Evolutionary conservation across 2,888 invertebrate species (phyloP), one percentile per base, ranked within the genome.

Genomic region (Thereva unica): DNA sequence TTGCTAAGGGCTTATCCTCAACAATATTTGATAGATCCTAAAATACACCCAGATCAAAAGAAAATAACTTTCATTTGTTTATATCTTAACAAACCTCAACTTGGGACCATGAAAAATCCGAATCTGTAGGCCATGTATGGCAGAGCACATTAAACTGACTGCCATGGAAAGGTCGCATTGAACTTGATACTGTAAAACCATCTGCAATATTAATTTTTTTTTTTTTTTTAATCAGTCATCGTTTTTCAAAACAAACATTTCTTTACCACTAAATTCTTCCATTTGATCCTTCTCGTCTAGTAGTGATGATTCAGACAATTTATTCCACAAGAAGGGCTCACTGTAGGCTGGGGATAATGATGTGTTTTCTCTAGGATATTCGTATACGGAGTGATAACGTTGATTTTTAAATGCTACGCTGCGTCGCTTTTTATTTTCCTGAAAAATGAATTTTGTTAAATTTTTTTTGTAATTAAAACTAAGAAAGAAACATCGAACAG

Each of bases 301-400:
- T 40, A 41, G 35, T n/a, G 64, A 50, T 37, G 23, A 52, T 12
- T 49, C 63, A 34, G 50, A 64, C n/a, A 57, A 41, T 61, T 53
- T 64, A 12, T 66, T 66, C 69, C 70, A 73, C 40, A 71, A 59
- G 50, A 67, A 68, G 34, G 71, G 71, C 66, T 72, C 73, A 63
- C 71, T 73, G 49, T 71, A 72, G 2, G 72, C 68, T 61, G 73
- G 71, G 41, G 73, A 72, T 9, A 72, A 50, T 55, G 71, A 63
- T 50, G 66, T 52, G 35, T 84, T 85, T 80, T 91, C 91, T 73
- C 89, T 87, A 56, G 92, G 92, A 81, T 92, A 92, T 80, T 92
- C 91, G 79, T 91, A 92, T 69, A 92, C 90, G 76, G 90, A 90
- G 80, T 91, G 91, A 80, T 91, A 91, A 78, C 89, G 89, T 81